phyloP scores from a whole-genome alignment of 2,113 vertebrate genomes.

The Dryoscopus gambensis region DNA sequence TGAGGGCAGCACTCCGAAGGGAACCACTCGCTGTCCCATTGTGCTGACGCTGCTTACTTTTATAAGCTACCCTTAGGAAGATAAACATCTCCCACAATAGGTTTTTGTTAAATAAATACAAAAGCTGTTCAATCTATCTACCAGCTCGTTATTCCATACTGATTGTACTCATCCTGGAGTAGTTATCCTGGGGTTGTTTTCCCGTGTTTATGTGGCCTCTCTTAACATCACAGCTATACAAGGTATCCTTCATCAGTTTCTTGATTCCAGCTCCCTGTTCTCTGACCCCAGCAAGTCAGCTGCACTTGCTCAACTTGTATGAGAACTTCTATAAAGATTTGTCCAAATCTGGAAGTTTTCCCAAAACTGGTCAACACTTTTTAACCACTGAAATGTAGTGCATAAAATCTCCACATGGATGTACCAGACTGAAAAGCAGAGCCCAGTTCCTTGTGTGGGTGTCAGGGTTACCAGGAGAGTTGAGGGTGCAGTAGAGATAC shows the following conservation, averaged over 20 bases:
- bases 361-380: neutral
- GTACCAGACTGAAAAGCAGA: neutral
- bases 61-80: neutral
- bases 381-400: neutral
- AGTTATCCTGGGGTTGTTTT: neutral
- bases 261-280: neutral
- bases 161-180: neutral
- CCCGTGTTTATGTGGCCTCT: neutral
- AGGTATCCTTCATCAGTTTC: neutral
- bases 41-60: neutral
- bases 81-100: neutral
- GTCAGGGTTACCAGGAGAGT: neutral
- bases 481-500: neutral
- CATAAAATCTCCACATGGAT: neutral
- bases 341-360: neutral
- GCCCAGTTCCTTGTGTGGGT: neutral
- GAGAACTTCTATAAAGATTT: neutral
- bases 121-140: neutral
- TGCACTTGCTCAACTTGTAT: neutral
- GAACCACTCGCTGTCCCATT: neutral
- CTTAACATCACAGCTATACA: neutral
- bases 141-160: neutral
- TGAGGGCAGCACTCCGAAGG: neutral
- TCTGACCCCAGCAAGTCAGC: neutral
- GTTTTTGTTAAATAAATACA: neutral